These are phyloP conservation scores for Yponomeuta evonymella DNA, from an alignment of 2,888 invertebrate genomes.

Conservation along the genomic window DNA sequence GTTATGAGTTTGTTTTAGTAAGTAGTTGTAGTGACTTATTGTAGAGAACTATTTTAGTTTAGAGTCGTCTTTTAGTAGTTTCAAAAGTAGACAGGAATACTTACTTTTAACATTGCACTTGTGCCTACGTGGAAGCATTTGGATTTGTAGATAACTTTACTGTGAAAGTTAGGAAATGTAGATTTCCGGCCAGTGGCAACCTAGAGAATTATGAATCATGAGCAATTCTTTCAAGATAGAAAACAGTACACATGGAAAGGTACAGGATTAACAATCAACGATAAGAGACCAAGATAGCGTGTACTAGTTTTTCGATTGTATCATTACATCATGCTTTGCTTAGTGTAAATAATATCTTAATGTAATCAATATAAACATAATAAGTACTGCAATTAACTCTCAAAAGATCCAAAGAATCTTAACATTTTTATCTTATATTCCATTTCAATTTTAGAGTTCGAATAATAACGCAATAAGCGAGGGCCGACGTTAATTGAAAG, in stretches of 20 bases:
- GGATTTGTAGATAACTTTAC: too few species aligned
- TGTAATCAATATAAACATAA: background rate
- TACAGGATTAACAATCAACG: background rate
- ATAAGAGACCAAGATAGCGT: conserved; percentile 1
- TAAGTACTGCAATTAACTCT: background rate
- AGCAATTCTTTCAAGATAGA: background rate
- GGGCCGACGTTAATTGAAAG: conserved; percentile 14
- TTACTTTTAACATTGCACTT: too few species aligned
- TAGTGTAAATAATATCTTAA: background rate
- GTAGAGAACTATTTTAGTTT: too few species aligned
- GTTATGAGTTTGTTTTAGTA: background rate
- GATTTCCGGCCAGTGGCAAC: background rate
- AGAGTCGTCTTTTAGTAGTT: too few species aligned
- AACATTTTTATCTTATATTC: background rate
- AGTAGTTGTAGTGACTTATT: too few species aligned
- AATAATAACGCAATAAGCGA: background rate
- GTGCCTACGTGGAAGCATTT: too few species aligned
- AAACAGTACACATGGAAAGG: background rate
- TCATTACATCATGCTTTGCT: background rate
- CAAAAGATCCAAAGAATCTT: background rate
- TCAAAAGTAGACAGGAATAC: too few species aligned
- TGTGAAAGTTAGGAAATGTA: too few species aligned
- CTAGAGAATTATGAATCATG: background rate
- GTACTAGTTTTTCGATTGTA: background rate
- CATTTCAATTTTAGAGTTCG: background rate